Conservation (phyloP, 2,888 invertebrate species). For the Eupithecia subfuscata region DNA sequence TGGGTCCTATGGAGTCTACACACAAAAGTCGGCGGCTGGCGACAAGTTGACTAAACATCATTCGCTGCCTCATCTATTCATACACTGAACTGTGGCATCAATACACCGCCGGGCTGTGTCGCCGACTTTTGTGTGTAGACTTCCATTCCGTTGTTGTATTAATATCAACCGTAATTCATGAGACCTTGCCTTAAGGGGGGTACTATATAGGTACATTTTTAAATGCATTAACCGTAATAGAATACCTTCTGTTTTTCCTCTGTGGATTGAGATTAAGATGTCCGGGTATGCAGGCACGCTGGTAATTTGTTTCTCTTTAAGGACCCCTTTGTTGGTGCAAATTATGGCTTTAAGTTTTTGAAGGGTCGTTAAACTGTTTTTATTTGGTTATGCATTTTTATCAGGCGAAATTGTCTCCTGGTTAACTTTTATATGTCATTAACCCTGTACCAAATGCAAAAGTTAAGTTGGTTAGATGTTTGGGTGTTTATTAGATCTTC, state of each 20-base stretch:
- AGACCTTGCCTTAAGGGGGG: slow-evolving; percentile 46
- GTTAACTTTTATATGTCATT: background rate
- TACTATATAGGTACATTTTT: slow-evolving; percentile 66
- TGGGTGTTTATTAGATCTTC: too few species aligned
- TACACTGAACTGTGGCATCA: background rate
- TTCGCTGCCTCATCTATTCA: background rate
- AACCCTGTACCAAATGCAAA: too few species aligned
- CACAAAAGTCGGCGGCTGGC: background rate
- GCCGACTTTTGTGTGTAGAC: background rate
- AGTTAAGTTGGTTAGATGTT: too few species aligned
- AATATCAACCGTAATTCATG: background rate
- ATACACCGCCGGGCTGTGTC: background rate
- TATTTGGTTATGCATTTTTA: background rate
- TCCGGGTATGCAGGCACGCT: slow-evolving; percentile 44
- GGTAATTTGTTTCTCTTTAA: slow-evolving; percentile 49
- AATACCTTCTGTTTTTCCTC: slow-evolving; percentile 71
- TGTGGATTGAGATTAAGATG: slow-evolving; percentile 74
- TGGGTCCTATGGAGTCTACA: background rate
- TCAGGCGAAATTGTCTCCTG: background rate
- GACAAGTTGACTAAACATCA: background rate
- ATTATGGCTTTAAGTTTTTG: slow-evolving; percentile 42
- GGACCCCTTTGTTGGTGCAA: slow-evolving; percentile 35
- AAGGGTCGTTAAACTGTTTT: background rate
- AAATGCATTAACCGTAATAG: slow-evolving; percentile 76
- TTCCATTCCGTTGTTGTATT: background rate